These are phyloP conservation scores for Tetragnatha versicolor DNA, from an alignment of 1,140 invertebrate species.

Conservation along the genomic window DNA sequence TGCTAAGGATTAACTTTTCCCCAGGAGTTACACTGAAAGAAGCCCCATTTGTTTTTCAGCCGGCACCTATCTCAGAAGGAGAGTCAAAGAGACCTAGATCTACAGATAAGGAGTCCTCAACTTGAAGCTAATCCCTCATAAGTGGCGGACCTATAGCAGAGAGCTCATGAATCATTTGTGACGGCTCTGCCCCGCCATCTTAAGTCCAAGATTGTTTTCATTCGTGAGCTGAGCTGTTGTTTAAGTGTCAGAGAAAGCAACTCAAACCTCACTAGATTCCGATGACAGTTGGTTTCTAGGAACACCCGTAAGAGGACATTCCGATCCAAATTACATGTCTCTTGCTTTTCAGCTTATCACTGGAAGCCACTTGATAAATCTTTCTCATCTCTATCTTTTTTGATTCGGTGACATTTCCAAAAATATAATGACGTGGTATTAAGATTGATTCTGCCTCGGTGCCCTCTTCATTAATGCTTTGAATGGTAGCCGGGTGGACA, in stretches of 20 bases:
- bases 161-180: slow-evolving; percentile 41
- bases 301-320: slow-evolving; percentile 52
- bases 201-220: slow-evolving; percentile 36
- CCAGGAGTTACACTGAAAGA: not conserved
- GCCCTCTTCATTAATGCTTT: not conserved
- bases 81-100: slow-evolving; percentile 10
- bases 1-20: no score
- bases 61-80: not conserved
- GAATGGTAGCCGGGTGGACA: not conserved
- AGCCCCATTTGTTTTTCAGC: no score
- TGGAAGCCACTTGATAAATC: slow-evolving; percentile 49
- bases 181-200: slow-evolving; percentile 47
- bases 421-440: slow-evolving; percentile 40
- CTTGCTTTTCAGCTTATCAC: slow-evolving; percentile 38
- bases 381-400: slow-evolving; percentile 43
- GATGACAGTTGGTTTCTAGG: slow-evolving; percentile 48
- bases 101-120: not conserved
- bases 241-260: slow-evolving; percentile 37
- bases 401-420: slow-evolving; percentile 4
- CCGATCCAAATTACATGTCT: slow-evolving; percentile 53
- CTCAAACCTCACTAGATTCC: slow-evolving; percentile 35
- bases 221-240: slow-evolving; percentile 43
- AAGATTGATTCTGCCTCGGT: slow-evolving; percentile 26
- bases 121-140: slow-evolving; percentile 23
- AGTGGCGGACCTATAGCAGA: slow-evolving; percentile 36